phyloP scores from a whole-genome alignment of 2,797 vertebrate species.

The Podarcis lilfordi region DNA sequence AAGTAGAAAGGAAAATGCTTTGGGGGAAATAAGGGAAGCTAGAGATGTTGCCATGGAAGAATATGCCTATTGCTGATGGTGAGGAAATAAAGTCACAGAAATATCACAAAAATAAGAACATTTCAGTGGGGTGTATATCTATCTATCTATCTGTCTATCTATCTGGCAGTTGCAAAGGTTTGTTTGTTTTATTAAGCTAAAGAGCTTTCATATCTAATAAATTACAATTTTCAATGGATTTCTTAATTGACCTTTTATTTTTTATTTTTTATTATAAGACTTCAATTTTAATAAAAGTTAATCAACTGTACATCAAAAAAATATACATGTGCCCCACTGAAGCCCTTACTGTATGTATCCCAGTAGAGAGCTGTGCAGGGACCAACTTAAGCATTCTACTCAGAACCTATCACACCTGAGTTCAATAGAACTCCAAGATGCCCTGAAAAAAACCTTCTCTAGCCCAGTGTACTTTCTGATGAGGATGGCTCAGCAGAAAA shows the following conservation, averaged over 20 bases:
- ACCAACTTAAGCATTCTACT: not conserved
- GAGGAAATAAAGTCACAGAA: slow-evolving; percentile 65
- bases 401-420: not conserved
- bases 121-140: slow-evolving; percentile 43
- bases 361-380: not conserved
- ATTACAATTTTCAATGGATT: not conserved
- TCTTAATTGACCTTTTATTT: not conserved
- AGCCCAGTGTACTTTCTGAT: not conserved
- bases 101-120: slow-evolving; percentile 8
- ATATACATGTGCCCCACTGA: not conserved
- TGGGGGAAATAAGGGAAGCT: not conserved
- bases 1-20: slow-evolving; percentile 40
- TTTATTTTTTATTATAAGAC: no score
- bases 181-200: not conserved
- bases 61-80: slow-evolving; percentile 43
- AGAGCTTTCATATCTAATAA: not conserved
- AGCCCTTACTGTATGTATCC: not conserved
- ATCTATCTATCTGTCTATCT: not conserved
- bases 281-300: not conserved
- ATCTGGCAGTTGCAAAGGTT: not conserved
- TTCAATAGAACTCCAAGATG: not conserved
- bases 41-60: slow-evolving; percentile 54
- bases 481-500: fast-evolving
- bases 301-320: not conserved
- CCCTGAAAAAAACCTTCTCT: not conserved